These are phyloP conservation scores for Hylaea fasciaria DNA, from an alignment of 2,888 invertebrate genomes.

Conservation along the genomic window DNA sequence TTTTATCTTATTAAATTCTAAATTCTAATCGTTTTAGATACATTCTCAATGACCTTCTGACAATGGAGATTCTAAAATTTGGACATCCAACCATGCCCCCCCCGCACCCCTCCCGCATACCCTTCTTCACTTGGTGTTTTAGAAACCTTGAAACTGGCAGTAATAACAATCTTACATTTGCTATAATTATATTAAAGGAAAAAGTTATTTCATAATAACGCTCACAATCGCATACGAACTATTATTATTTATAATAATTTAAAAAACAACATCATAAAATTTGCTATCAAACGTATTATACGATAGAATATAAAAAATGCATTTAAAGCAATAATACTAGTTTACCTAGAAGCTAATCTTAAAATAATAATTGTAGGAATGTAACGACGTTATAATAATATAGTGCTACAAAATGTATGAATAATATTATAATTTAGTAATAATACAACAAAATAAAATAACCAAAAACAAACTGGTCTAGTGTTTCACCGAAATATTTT, in stretches of 20 bases:
- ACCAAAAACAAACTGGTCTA: neutral
- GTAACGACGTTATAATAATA: slow-evolving; percentile 43
- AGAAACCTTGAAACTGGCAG: slow-evolving; percentile 80
- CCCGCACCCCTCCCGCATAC: too few relatives aligned
- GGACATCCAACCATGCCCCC: slow-evolving; percentile 67
- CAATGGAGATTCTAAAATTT: slow-evolving; percentile 46
- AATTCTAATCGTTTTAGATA: slow-evolving; percentile 6
- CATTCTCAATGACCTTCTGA: slow-evolving; percentile 23
- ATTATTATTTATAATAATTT: slow-evolving; percentile 49
- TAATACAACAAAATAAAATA: neutral
- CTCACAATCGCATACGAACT: slow-evolving; percentile 62
- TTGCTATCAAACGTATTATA: slow-evolving; percentile 68
- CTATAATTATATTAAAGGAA: slow-evolving; percentile 42
- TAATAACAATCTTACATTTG: slow-evolving; percentile 61
- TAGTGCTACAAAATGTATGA: slow-evolving; percentile 10
- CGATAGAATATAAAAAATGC: slow-evolving; percentile 61
- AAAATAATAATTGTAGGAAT: slow-evolving; percentile 48
- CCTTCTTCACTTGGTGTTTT: slow-evolving; percentile 71
- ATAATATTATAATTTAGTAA: neutral
- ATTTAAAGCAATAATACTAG: slow-evolving; percentile 58
- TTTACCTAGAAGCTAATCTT: slow-evolving; percentile 48
- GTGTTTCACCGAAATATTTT: neutral
- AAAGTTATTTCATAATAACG: slow-evolving; percentile 45
- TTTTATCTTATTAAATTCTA: too few relatives aligned
- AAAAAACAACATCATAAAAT: slow-evolving; percentile 67